Evolutionary conservation across 2,888 invertebrate species (phyloP), one percentile per base, ranked within the genome.

Genomic region (Salpingus planirostris): DNA sequence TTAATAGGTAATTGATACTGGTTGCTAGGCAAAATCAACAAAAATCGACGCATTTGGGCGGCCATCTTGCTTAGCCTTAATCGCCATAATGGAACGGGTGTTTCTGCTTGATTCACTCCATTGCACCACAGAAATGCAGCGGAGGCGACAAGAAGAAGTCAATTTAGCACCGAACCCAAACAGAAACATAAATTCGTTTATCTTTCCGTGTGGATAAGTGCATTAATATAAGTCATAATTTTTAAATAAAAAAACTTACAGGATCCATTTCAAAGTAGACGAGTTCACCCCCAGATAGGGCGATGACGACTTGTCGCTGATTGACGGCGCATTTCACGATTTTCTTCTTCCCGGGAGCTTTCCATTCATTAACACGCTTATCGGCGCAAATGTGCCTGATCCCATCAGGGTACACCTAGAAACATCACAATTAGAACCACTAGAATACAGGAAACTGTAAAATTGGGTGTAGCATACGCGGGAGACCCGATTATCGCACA

Each of bases 201-300:
- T n/a, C n/a, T n/a, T n/a, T n/a, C n/a, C n/a, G n/a, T n/a, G n/a
- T n/a, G n/a, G n/a, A n/a, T n/a, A n/a, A n/a, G 34, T 27, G 14
- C 11, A 7, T 24, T 11, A 27, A 39, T 36, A 1, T 26, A 26
- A 33, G 21, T 29, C 29, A 24, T 28, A n/a, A n/a, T n/a, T n/a
- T n/a, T n/a, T 29, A 26, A 31, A 36, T 26, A 43, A 35, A 13
- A 37, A 29, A 13, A 72, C 86, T 80, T 76, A 95, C 93, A 47
- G 92, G 86, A 66, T 98, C 97, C 93, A 98, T 92, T 73, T 98
- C 97, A 63, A 98, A 98, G 69, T 97, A 98, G 24, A 98, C 95
- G 38, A 99, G 71, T 69, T 98, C 98, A 21, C 96, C 92, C 2
- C 96, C 97, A 21, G 92, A 90, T 25, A 99, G 69, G 1, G 98